Base-by-base conservation (phyloP, 64 coral and sea anemone species). In the Montipora sp. region DNA sequence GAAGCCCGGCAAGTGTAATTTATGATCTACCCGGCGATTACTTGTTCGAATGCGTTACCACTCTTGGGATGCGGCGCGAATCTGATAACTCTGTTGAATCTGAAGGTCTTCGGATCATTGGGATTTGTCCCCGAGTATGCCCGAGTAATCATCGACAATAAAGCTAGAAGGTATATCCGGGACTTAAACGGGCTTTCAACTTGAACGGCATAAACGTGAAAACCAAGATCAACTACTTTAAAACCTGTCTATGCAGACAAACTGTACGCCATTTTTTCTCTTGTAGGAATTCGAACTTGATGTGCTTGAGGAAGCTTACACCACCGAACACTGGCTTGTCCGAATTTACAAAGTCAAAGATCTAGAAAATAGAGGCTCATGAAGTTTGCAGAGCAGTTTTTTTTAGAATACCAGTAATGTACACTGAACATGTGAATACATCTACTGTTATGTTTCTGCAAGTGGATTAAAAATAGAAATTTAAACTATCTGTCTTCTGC, bases 301-400 rank as follows among this genome's bases (percentile, higher is more conserved):
- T 55, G 98, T 99, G 21, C 70, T 99, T n/a, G 98, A 99, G 59
- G 98, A 99, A 46, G 98, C 98, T 46, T 99, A 99, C 80, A 99
- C 98, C 51, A 99, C 98, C 3, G 98, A 99, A 85, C 98, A 99
- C 67, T 99, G 98, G 98, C 92, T 99, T 83, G 98, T 99, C 71
- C 92, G 98, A 89, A 99, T 99, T 84, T 99, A 99, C 92, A 99
- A 96, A 92, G 98, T 99, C 20, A 99, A 99, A 74, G 98, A 99
- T 85, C 92, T 99, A 75, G 98, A 99, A 18, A 99, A 99, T 91
- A 88, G 98, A 85, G 98, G 98, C 55, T 91, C 91, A 3, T 98
- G 91, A 51, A 87, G 47, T 57, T 12, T 80, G 50, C 43, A 51
- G 80, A 51, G 50, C 15, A 3, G 19, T 46, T 76, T 88, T 88